These are phyloP conservation scores for Apostichopus californicus DNA, from an alignment of 35 echinoderm and acorn worm species.

Conservation along the genomic window DNA sequence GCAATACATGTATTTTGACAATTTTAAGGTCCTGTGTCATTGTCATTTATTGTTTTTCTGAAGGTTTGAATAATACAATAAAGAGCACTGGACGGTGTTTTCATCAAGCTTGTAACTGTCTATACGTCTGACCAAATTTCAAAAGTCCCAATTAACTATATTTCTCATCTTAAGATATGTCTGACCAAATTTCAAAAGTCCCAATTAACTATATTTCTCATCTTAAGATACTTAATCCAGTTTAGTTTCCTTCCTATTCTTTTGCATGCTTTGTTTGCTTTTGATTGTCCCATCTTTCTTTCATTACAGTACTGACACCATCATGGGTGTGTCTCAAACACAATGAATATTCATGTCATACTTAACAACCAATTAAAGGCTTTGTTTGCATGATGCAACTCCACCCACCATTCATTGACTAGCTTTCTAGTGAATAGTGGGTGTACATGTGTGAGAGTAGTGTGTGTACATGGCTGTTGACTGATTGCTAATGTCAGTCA, in stretches of 20 bases:
- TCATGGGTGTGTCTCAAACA: background rate
- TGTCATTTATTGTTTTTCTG: background rate
- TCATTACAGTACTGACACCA: background rate
- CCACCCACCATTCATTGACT: background rate
- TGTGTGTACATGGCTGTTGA: slow-evolving; percentile 22
- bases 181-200: background rate
- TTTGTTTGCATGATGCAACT: background rate
- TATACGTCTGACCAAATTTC: too few relatives aligned
- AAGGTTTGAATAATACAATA: background rate
- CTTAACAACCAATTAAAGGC: background rate
- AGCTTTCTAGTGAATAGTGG: background rate
- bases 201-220: background rate
- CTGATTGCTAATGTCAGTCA: slow-evolving; percentile 16
- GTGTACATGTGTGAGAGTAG: background rate
- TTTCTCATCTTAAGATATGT: background rate
- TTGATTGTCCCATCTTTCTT: background rate
- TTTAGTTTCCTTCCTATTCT: background rate
- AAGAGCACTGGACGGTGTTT: too few relatives aligned
- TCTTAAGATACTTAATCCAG: background rate
- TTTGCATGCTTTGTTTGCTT: background rate
- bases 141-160: too few relatives aligned
- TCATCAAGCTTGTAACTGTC: too few relatives aligned
- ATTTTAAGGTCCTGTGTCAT: background rate
- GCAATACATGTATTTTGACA: background rate
- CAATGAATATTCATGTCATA: background rate